Evolutionary conservation across 2,888 invertebrate species (phyloP).

Genomic region (Hylaea fasciaria): DNA sequence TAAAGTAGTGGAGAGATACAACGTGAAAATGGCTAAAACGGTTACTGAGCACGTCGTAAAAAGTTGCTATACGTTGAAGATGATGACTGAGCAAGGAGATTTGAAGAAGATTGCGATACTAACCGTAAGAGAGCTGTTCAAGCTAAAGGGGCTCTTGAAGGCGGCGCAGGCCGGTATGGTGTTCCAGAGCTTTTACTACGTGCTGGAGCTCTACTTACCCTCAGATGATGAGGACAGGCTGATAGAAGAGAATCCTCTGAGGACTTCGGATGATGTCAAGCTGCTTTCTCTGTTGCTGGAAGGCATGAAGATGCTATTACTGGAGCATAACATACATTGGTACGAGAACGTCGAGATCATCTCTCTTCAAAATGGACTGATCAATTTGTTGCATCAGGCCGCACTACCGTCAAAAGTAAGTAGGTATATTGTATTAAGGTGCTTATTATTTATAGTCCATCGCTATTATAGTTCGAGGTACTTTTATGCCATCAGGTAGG

Average conservation of each 20-base stretch:
- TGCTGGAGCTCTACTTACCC: constrained; percentile 48
- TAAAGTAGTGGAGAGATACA: constrained; percentile 39
- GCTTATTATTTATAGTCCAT: too few relatives aligned
- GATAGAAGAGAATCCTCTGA: constrained; percentile 43
- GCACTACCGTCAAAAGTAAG: constrained; percentile 50
- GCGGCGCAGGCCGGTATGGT: constrained; percentile 51
- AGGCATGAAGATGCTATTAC: constrained; percentile 52
- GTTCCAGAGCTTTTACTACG: constrained; percentile 53
- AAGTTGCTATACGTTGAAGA: constrained; percentile 42
- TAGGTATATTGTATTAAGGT: background rate
- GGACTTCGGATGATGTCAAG: constrained; percentile 46
- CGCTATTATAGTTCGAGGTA: too few relatives aligned
- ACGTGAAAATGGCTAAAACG: constrained; percentile 39
- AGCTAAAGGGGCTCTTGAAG: constrained; percentile 49
- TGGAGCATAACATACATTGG: constrained; percentile 56
- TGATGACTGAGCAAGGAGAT: constrained; percentile 39
- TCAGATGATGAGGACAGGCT: constrained; percentile 43
- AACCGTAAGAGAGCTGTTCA: constrained; percentile 47
- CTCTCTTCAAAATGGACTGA: constrained; percentile 50
- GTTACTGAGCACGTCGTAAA: constrained; percentile 50
- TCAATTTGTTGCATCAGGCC: constrained; percentile 52
- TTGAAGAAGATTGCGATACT: constrained; percentile 41
- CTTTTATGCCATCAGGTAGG: too few relatives aligned
- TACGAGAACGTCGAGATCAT: constrained; percentile 56
- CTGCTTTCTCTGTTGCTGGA: constrained; percentile 49